These are phyloP conservation scores for Vollenhovia emeryi DNA, from an alignment of 1,140 invertebrate species.

Conservation along the genomic window DNA sequence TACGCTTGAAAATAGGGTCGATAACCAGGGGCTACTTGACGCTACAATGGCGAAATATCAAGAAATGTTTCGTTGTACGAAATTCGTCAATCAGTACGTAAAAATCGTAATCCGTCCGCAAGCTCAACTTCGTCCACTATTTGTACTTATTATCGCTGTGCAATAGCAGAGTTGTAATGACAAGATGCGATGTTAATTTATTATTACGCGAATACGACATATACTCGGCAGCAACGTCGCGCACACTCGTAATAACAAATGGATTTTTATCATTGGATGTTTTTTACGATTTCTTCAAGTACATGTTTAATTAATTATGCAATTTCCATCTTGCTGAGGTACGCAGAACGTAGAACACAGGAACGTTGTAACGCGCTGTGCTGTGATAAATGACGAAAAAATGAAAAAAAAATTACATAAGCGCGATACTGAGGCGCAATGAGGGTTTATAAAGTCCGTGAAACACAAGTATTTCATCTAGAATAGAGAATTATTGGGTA, in stretches of 20 bases:
- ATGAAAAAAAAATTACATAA: neutral
- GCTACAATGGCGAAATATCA: neutral
- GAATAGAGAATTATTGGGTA: slow-evolving; percentile 56
- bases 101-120: slow-evolving; percentile 6
- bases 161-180: neutral
- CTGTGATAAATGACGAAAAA: slow-evolving; percentile 44
- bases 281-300: slow-evolving; percentile 2
- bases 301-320: neutral
- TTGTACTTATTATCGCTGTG: neutral
- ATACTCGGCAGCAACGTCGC: neutral
- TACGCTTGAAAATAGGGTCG: neutral
- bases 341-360: slow-evolving; percentile 11
- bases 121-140: neutral
- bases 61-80: neutral
- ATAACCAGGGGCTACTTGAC: neutral
- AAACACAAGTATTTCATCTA: slow-evolving; percentile 55
- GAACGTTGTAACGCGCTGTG: slow-evolving; percentile 22
- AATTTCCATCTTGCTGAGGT: neutral
- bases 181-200: neutral
- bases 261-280: neutral
- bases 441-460: neutral
- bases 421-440: neutral
- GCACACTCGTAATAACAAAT: neutral
- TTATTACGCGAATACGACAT: slow-evolving; percentile 7
- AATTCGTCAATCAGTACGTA: neutral